Percentiles rank a stretch among this genome's conserved stretches.
These are phyloP conservation scores for Poecile montanus DNA, from an alignment of 2,797 vertebrate species.

Conservation along the genomic window DNA sequence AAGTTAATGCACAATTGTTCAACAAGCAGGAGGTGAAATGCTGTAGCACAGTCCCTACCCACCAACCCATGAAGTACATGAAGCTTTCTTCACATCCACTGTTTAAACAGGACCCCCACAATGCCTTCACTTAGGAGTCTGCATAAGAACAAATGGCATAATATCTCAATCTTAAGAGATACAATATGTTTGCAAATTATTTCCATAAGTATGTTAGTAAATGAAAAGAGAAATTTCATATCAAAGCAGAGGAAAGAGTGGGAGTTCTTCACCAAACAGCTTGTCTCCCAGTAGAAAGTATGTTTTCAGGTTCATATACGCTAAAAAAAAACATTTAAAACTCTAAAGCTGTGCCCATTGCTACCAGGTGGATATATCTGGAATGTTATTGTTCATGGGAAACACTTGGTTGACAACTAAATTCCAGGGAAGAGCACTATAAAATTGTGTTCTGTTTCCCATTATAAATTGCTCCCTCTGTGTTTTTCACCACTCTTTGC, in stretches of 20 bases:
- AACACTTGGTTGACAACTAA: conserved; percentile 27
- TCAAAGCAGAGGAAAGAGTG: conserved; percentile 60
- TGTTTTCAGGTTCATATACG: conserved; percentile 13
- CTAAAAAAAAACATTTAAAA: neutral
- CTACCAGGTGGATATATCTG: conserved; percentile 17
- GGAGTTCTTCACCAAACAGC: conserved; percentile 45
- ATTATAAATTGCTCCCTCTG: neutral
- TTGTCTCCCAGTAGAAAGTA: conserved; percentile 34
- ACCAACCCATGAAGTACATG: neutral
- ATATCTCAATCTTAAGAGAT: conserved; percentile 49
- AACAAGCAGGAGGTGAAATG: conserved; percentile 9
- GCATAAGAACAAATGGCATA: conserved; percentile 39
- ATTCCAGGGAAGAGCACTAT: neutral
- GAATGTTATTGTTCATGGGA: neutral
- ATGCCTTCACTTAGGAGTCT: conserved; percentile 16
- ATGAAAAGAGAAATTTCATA: conserved; percentile 12
- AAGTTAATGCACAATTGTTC: neutral
- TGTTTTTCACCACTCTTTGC: neutral
- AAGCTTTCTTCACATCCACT: conserved; percentile 33
- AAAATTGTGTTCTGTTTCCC: conserved; percentile 19
- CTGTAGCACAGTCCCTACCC: neutral
- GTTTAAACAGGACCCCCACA: conserved; percentile 49
- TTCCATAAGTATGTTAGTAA: conserved; percentile 52
- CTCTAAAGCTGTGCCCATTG: neutral
- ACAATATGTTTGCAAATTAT: conserved; percentile 65